These are phyloP conservation scores for Stigmatopora nigra DNA, from an alignment of 2,113 vertebrate species.

Conservation along the genomic window DNA sequence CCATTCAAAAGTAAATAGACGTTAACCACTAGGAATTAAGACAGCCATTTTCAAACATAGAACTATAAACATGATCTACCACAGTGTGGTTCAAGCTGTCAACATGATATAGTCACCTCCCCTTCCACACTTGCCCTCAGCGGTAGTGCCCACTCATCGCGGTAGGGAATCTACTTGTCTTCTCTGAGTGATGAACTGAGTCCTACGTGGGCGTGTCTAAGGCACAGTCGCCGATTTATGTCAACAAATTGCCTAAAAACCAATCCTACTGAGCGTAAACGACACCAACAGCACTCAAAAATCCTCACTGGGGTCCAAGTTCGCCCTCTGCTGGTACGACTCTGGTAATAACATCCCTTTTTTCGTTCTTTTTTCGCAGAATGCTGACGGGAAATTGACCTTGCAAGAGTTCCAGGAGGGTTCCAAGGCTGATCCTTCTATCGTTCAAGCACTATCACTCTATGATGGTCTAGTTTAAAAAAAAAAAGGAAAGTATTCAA, in stretches of 20 bases:
- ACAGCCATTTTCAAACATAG: constrained; percentile 30
- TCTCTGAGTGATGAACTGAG: constrained; percentile 47
- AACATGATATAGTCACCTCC: constrained; percentile 34
- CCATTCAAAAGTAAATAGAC: constrained; percentile 13
- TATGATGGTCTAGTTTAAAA: constrained; percentile 96
- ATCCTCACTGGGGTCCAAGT: constrained; percentile 23
- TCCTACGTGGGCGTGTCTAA: constrained; percentile 31
- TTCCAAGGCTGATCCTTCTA: constrained; percentile 95
- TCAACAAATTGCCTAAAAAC: constrained; percentile 30
- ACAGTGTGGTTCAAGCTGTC: constrained; percentile 46
- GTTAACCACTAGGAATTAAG: constrained; percentile 26
- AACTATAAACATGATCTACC: constrained; percentile 31
- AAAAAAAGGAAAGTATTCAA: constrained; percentile 71
- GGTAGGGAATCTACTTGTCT: constrained; percentile 31
- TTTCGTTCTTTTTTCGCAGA: constrained; percentile 68
- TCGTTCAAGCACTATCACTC: constrained; percentile 93
- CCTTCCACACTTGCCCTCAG: constrained; percentile 15
- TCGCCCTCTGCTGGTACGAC: constrained; percentile 55
- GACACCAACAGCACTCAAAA: too few species aligned
- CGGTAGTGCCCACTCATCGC: constrained; percentile 22
- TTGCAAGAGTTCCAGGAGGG: constrained; percentile 98
- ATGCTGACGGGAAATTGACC: constrained; percentile 90
- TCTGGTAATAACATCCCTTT: constrained; percentile 11
- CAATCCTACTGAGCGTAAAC: constrained; percentile 30
- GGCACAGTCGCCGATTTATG: constrained; percentile 45